Percentiles rank a stretch among this genome's conserved stretches.
These are phyloP conservation scores for Chaetodon trifasciatus DNA, from an alignment of 2,797 vertebrate species.

Conservation along the genomic window DNA sequence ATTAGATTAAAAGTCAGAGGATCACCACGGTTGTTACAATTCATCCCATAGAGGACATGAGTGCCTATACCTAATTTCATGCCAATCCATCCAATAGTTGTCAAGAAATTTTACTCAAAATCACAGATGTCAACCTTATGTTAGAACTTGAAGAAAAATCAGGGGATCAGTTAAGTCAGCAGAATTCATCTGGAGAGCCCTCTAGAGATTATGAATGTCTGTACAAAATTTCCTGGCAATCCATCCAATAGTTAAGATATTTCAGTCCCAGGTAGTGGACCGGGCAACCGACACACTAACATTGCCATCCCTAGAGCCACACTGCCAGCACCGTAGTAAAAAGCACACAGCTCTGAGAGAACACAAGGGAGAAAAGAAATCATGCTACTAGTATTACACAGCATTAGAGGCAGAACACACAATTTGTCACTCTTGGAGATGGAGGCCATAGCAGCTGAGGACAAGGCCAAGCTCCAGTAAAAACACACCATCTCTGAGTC, in stretches of 20 bases:
- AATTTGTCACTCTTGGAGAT: conserved; percentile 19
- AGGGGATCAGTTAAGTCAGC: not conserved
- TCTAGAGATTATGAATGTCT: not conserved
- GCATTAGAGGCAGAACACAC: conserved; percentile 17
- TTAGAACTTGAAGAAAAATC: not conserved
- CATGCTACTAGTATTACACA: conserved; percentile 1
- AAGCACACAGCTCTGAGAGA: conserved; percentile 10
- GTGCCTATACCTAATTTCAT: not conserved
- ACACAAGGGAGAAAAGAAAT: conserved; percentile 4
- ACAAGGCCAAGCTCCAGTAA: conserved; percentile 23
- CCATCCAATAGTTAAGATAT: not conserved
- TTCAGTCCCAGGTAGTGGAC: not conserved
- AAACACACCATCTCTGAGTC: conserved; percentile 9
- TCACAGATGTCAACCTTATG: not conserved
- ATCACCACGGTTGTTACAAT: not conserved
- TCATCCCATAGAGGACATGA: not conserved
- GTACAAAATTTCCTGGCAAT: not conserved
- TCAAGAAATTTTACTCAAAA: not conserved
- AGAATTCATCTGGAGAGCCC: not conserved
- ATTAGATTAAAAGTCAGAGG: not conserved
- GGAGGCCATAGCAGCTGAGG: conserved; percentile 19
- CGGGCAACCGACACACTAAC: not conserved
- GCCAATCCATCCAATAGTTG: not conserved
- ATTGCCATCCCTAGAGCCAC: not conserved
- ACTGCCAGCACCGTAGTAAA: not conserved